Evolutionary conservation across 2,888 invertebrate species (phyloP).

Genomic region (Hirtodrosophila confusa): DNA sequence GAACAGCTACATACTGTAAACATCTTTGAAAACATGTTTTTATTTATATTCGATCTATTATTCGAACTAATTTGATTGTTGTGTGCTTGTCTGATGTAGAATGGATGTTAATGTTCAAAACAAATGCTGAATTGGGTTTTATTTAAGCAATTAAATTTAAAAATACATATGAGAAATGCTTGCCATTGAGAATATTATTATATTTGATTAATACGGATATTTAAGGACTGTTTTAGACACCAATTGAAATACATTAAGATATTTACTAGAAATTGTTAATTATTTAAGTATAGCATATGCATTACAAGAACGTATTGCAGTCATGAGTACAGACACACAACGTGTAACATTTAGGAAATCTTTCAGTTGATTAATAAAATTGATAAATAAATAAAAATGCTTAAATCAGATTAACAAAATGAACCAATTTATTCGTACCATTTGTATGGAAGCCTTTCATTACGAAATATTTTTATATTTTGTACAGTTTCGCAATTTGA

Average conservation of each 20-base stretch:
- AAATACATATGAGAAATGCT: constrained; percentile 10
- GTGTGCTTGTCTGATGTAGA: constrained; percentile 24
- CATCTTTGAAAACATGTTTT: not conserved
- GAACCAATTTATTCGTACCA: constrained; percentile 83
- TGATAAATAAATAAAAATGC: constrained; percentile 44
- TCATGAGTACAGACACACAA: constrained; percentile 58
- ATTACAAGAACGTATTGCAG: constrained; percentile 52
- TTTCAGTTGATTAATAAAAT: constrained; percentile 29
- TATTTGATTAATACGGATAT: constrained; percentile 34
- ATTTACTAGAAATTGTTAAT: constrained; percentile 43
- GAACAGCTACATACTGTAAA: not conserved
- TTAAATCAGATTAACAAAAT: constrained; percentile 53
- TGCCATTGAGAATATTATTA: constrained; percentile 32
- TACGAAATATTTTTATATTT: constrained; percentile 50
- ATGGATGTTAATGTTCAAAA: constrained; percentile 32
- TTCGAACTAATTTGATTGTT: not conserved
- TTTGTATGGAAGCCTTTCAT: constrained; percentile 83
- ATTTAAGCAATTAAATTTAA: constrained; percentile 18
- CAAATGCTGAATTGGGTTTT: not conserved
- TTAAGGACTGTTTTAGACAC: constrained; percentile 47
- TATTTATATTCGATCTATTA: not conserved
- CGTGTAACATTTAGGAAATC: constrained; percentile 63
- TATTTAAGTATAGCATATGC: constrained; percentile 38
- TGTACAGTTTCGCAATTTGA: constrained; percentile 36
- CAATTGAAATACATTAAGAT: constrained; percentile 59